Evolutionary conservation across 2,797 vertebrate species (phyloP).

Genomic region (Sphenopsis melanotis): DNA sequence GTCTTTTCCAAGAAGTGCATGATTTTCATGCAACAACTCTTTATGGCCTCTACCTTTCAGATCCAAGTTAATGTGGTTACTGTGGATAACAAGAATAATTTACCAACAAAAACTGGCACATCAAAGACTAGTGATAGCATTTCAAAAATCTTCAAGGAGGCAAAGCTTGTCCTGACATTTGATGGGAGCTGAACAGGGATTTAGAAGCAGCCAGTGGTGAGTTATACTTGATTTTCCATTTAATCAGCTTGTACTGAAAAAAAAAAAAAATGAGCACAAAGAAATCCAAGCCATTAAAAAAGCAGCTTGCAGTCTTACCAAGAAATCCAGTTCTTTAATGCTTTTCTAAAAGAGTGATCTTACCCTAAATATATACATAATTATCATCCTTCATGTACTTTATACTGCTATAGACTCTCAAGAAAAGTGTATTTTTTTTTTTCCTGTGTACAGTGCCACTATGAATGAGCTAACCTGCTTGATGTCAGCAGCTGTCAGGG

Average conservation of each 20-base stretch:
- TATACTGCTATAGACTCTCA: background rate
- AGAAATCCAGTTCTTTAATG: background rate
- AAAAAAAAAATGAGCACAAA: background rate
- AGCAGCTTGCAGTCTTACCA: background rate
- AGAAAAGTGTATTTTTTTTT: background rate
- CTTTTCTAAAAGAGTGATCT: background rate
- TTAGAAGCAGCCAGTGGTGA: background rate
- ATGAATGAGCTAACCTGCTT: background rate
- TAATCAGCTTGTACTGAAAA: background rate
- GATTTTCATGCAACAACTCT: fast-evolving
- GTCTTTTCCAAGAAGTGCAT: background rate
- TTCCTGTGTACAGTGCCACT: background rate
- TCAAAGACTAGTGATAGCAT: background rate
- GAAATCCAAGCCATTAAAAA: background rate
- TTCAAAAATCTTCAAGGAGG: background rate
- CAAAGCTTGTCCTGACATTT: background rate
- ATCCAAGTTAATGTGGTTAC: background rate
- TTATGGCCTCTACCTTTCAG: background rate
- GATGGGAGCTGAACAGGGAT: background rate
- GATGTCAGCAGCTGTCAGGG: background rate
- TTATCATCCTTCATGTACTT: background rate
- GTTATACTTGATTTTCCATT: background rate
- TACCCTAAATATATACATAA: background rate
- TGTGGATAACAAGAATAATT: background rate
- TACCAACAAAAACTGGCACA: background rate